Evolutionary conservation across 2,113 vertebrate genomes (phyloP).

Genomic region (Mus spicilegus): DNA sequence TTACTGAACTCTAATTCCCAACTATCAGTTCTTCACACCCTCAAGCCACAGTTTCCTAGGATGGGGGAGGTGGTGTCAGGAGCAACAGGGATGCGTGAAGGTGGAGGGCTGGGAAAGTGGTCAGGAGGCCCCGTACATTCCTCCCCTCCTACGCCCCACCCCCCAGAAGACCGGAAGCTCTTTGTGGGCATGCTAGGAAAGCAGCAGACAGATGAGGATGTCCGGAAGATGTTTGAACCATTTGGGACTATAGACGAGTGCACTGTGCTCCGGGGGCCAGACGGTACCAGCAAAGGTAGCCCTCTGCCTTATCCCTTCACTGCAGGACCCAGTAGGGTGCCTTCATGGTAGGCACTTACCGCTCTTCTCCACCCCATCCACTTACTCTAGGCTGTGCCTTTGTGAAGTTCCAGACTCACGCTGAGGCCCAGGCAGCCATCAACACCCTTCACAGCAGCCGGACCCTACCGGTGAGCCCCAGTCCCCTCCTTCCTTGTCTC

Average conservation of each 20-base stretch:
- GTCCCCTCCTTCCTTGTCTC: not conserved
- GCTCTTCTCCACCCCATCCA: not conserved
- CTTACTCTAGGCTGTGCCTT: slow-evolving; percentile 91
- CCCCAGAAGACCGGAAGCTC: slow-evolving; percentile 94
- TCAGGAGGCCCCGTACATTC: not conserved
- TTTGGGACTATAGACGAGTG: slow-evolving; percentile 96
- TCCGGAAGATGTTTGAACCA: slow-evolving; percentile 94
- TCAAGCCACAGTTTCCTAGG: not conserved
- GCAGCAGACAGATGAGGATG: slow-evolving; percentile 96
- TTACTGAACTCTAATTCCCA: not conserved
- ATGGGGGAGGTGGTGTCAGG: not conserved
- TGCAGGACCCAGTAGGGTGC: rapidly evolving
- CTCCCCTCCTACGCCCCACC: not conserved
- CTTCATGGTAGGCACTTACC: not conserved
- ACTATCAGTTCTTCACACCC: not conserved
- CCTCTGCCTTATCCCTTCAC: rapidly evolving
- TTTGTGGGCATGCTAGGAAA: slow-evolving; percentile 98
- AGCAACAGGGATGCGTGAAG: not conserved
- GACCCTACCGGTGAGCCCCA: slow-evolving; percentile 90
- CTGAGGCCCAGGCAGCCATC: slow-evolving; percentile 95
- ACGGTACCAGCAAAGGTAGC: slow-evolving; percentile 95
- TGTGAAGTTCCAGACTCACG: slow-evolving; percentile 95
- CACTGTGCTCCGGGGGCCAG: slow-evolving; percentile 94
- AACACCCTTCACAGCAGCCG: slow-evolving; percentile 94
- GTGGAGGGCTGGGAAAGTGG: not conserved